Evolutionary conservation across 1,140 invertebrate genomes (phyloP).

Genomic region (Danaus melanippus): DNA sequence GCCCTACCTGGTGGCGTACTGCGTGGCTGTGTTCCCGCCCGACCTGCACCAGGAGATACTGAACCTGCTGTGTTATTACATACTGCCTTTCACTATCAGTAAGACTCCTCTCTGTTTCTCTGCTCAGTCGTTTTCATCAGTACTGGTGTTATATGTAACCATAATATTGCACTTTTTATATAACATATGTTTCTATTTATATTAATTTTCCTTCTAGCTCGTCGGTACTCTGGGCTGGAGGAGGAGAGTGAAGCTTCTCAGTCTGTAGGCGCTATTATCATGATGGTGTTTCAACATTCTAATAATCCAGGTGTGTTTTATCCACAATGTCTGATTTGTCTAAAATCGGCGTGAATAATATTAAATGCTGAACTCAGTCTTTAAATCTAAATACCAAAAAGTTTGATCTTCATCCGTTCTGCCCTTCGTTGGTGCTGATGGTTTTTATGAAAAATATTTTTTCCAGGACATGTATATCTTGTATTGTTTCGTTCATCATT

Average conservation of each 20-base stretch:
- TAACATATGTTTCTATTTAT: slow-evolving; percentile 5
- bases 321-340: no score
- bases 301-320: slow-evolving; percentile 82
- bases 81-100: slow-evolving; percentile 97
- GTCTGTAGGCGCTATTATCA: slow-evolving; percentile 94
- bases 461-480: no score
- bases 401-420: no score
- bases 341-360: no score
- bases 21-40: slow-evolving; percentile 91
- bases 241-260: slow-evolving; percentile 90
- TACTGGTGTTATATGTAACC: no score
- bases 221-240: slow-evolving; percentile 78
- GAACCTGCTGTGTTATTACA: slow-evolving; percentile 95
- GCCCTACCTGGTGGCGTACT: slow-evolving; percentile 94
- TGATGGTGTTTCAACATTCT: slow-evolving; percentile 98
- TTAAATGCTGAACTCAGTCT: no score
- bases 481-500: no score
- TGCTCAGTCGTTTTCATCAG: no score
- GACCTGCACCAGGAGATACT: slow-evolving; percentile 95
- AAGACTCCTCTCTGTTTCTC: slow-evolving; percentile 58
- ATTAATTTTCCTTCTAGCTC: slow-evolving; percentile 66
- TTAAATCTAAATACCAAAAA: no score
- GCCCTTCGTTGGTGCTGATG: no score
- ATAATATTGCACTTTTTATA: not conserved
- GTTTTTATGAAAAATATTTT: no score